Percentiles rank a stretch among this genome's conserved stretches.
Evolutionary conservation across 2,888 invertebrate genomes (phyloP).

Genomic region (Psylliodes chrysocephalus): DNA sequence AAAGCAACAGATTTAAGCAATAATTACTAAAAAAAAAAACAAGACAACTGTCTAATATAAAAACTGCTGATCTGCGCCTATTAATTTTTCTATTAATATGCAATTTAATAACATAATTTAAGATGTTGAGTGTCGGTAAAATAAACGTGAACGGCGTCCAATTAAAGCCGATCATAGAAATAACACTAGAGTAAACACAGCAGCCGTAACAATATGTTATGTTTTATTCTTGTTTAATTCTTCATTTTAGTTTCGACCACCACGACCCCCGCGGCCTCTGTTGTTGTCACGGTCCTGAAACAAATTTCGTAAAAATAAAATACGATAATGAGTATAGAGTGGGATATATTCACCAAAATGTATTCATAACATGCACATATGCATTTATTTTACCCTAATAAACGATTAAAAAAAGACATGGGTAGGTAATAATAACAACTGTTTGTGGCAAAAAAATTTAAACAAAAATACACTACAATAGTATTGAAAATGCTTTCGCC

Average conservation of each 20-base stretch:
- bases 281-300: conserved; percentile 61
- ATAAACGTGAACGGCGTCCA: background rate
- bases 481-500: no score
- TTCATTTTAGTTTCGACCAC: conserved; percentile 56
- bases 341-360: no score
- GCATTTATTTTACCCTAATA: no score
- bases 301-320: conserved; percentile 38
- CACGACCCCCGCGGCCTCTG: conserved; percentile 57
- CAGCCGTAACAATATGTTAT: conserved; percentile 58
- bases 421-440: no score
- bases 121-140: conserved; percentile 42
- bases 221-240: conserved; percentile 38
- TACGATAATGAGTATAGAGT: conserved; percentile 13
- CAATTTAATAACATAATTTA: conserved; percentile 42
- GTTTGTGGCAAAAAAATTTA: no score
- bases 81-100: conserved; percentile 42
- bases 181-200: conserved; percentile 59
- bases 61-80: conserved; percentile 35
- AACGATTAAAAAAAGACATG: no score
- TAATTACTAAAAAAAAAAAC: conserved; percentile 30
- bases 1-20: conserved; percentile 41
- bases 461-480: no score
- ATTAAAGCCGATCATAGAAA: conserved; percentile 58
- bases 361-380: no score
- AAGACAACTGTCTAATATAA: conserved; percentile 17